Conservation (phyloP, 2,797 vertebrate species). For the Aplochiton taeniatus region DNA sequence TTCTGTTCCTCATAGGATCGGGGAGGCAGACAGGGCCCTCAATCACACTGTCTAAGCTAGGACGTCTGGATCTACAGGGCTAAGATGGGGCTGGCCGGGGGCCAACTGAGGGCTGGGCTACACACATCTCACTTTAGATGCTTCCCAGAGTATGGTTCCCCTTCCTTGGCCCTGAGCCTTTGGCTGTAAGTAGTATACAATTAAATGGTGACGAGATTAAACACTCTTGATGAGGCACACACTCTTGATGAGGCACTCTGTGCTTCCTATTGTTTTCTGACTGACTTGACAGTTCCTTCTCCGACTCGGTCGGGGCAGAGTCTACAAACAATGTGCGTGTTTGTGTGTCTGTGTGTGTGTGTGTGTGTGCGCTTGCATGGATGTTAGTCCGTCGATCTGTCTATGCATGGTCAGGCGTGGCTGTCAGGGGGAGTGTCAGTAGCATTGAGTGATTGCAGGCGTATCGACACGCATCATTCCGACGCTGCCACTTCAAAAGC, state of each 20-base stretch:
- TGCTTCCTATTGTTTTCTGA: slow-evolving; percentile 9
- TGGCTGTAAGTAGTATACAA: slow-evolving; percentile 24
- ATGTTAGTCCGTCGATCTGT: neutral
- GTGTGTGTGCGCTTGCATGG: slow-evolving; percentile 16
- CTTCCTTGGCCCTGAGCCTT: slow-evolving; percentile 24
- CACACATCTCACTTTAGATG: slow-evolving; percentile 75
- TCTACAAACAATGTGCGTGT: neutral
- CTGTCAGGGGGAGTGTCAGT: slow-evolving; percentile 40
- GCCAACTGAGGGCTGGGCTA: slow-evolving; percentile 56
- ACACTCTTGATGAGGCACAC: too few species aligned
- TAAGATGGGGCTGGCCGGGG: slow-evolving; percentile 51
- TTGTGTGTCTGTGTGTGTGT: neutral
- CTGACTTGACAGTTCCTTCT: slow-evolving; percentile 14
- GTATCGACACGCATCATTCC: slow-evolving; percentile 58
- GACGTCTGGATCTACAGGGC: slow-evolving; percentile 69
- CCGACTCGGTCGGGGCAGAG: neutral
- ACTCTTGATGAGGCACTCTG: slow-evolving; percentile 42
- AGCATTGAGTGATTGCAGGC: slow-evolving; percentile 53
- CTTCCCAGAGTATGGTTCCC: slow-evolving; percentile 35
- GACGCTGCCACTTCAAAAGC: slow-evolving; percentile 63
- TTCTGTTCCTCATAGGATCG: slow-evolving; percentile 57
- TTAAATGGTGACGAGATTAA: too few species aligned
- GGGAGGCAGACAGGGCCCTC: slow-evolving; percentile 68
- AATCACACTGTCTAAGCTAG: slow-evolving; percentile 74
- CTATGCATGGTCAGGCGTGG: slow-evolving; percentile 1